Percentiles rank a stretch among this genome's conserved stretches.
phyloP scores from a whole-genome alignment of 2,113 vertebrate species.

The Hystrix cristata region DNA sequence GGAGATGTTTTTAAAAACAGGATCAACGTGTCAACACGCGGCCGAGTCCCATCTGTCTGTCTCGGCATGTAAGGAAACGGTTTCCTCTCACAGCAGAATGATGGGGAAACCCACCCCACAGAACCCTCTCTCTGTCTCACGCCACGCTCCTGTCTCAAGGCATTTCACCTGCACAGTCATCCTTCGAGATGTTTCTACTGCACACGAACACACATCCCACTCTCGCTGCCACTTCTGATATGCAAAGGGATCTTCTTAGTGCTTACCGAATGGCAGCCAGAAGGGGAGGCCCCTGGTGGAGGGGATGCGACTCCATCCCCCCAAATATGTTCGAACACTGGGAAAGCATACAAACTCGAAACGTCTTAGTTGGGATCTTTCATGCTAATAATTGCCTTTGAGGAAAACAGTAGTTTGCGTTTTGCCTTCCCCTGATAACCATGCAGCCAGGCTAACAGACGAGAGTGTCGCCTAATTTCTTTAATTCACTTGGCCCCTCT shows the following conservation, averaged over 20 bases:
- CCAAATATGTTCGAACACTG: not conserved
- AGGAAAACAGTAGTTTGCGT: slow-evolving; percentile 66
- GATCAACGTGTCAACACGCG: slow-evolving; percentile 72
- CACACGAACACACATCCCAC: not conserved
- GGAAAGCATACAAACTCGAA: slow-evolving; percentile 53
- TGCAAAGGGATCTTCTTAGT: not conserved
- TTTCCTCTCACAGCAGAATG: accelerated
- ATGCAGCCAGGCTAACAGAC: slow-evolving; percentile 40
- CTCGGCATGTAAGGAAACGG: not conserved
- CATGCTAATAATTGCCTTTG: slow-evolving; percentile 57
- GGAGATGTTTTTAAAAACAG: slow-evolving; percentile 85
- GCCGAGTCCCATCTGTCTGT: not conserved
- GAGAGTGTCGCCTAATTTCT: slow-evolving; percentile 76
- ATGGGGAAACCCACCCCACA: not conserved
- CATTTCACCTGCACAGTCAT: not conserved
- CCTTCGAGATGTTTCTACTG: not conserved
- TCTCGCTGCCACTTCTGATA: not conserved
- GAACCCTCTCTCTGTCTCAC: not conserved
- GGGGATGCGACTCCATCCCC: not conserved
- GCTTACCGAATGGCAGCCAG: not conserved
- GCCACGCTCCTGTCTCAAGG: not conserved
- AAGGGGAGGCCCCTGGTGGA: not conserved
- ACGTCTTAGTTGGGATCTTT: slow-evolving; percentile 52
- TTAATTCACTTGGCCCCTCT: slow-evolving; percentile 76
- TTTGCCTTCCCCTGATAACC: slow-evolving; percentile 71